These are phyloP conservation scores for Belgica antarctica DNA, from an alignment of 2,888 invertebrate species.

Conservation along the genomic window DNA sequence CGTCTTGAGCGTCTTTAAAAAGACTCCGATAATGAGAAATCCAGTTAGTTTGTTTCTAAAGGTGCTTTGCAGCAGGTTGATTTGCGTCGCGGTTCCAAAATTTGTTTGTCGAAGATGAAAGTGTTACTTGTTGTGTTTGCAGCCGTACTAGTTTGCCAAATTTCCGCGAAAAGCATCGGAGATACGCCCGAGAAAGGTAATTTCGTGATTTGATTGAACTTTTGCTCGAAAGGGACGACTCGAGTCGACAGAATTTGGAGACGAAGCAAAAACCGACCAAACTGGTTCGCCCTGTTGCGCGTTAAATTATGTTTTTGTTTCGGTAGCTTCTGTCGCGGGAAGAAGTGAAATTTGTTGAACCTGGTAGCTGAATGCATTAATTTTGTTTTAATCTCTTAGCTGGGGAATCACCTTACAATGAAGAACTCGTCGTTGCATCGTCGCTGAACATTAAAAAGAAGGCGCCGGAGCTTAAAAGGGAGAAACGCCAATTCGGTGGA, in stretches of 20 bases:
- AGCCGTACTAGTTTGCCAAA: not conserved
- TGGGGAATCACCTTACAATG: not conserved
- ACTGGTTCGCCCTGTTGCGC: no score
- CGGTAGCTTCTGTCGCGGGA: no score
- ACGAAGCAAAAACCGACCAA: not conserved
- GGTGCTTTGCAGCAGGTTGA: not conserved
- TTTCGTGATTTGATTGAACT: not conserved
- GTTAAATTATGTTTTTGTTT: no score
- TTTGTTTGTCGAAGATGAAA: not conserved
- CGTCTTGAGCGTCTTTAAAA: not conserved
- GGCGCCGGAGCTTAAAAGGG: not conserved
- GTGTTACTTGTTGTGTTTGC: not conserved
- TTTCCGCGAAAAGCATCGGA: not conserved
- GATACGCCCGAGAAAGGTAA: not conserved
- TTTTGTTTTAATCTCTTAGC: not conserved
- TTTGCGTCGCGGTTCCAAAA: not conserved
- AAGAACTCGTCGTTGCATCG: conserved; percentile 30
- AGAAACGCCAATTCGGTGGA: conserved; percentile 8
- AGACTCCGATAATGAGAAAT: not conserved
- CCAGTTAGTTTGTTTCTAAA: not conserved
- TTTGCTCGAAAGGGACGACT: no score
- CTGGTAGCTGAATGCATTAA: not conserved
- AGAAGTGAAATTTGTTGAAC: no score
- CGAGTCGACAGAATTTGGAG: not conserved
- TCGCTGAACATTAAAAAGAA: not conserved